These are phyloP conservation scores for Heteromyza rotundicornis DNA, from an alignment of 2,888 invertebrate genomes.

Conservation along the genomic window DNA sequence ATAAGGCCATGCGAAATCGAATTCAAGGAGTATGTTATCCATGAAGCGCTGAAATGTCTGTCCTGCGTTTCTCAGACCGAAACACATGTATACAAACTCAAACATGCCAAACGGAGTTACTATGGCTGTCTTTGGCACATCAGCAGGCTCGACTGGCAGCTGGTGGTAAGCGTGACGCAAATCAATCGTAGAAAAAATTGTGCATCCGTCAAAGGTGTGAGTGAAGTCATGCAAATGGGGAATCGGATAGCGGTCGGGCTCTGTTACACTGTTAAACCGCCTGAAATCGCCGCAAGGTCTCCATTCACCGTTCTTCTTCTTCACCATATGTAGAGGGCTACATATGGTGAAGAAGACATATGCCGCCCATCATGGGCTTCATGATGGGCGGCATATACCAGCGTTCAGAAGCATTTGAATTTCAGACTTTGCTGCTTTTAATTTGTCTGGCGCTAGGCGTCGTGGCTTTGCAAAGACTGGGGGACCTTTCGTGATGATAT, in stretches of 20 bases:
- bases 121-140: not conserved
- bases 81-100: not conserved
- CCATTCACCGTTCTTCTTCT: conserved; percentile 36
- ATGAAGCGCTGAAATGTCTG: not conserved
- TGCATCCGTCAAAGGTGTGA: not conserved
- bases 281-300: conserved; percentile 46
- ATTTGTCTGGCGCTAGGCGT: no score
- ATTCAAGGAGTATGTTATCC: not conserved
- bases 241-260: conserved; percentile 51
- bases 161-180: conserved; percentile 1
- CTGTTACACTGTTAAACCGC: conserved; percentile 31
- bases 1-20: not conserved
- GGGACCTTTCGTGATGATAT: conserved; percentile 29
- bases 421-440: no score
- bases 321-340: conserved; percentile 5
- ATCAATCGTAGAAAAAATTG: not conserved
- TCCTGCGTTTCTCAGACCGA: not conserved
- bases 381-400: no score
- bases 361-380: conserved; percentile 15
- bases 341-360: no score
- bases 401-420: no score
- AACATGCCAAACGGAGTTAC: not conserved
- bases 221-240: conserved; percentile 14
- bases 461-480: no score
- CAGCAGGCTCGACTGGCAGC: not conserved